Percentiles rank a stretch among this genome's conserved stretches.
These are phyloP conservation scores for Lepisosteus oculatus DNA, from an alignment of 2,113 vertebrate genomes.

Conservation along the genomic window DNA sequence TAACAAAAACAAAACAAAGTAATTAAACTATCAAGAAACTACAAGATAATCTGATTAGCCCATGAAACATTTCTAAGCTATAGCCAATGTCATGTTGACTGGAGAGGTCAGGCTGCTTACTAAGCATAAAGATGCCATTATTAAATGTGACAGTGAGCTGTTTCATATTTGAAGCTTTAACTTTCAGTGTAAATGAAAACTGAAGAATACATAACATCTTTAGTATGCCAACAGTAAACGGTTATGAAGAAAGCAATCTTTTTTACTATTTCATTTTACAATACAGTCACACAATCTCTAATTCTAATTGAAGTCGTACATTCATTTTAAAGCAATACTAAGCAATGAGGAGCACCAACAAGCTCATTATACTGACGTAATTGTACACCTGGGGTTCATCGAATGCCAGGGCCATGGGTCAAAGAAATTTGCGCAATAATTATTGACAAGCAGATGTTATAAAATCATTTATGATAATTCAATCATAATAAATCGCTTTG, in stretches of 20 bases:
- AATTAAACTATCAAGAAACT: too few relatives aligned
- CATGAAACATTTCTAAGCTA: too few relatives aligned
- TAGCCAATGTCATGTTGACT: too few relatives aligned
- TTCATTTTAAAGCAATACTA: neutral
- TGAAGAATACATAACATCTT: neutral
- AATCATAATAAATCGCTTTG: conserved; percentile 63
- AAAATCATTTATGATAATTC: conserved; percentile 73
- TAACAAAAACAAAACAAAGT: too few relatives aligned
- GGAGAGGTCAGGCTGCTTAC: too few relatives aligned
- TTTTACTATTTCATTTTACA: too few relatives aligned
- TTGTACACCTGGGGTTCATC: conserved; percentile 65
- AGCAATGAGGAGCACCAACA: neutral
- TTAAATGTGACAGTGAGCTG: neutral
- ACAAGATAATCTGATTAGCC: too few relatives aligned
- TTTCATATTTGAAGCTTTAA: too few relatives aligned
- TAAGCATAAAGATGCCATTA: too few relatives aligned
- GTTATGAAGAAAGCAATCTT: neutral
- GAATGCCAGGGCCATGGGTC: conserved; percentile 54
- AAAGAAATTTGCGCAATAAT: conserved; percentile 55
- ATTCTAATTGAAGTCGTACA: neutral
- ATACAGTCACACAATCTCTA: neutral
- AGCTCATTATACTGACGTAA: conserved; percentile 57
- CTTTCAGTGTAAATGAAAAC: too few relatives aligned
- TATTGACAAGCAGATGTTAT: conserved; percentile 72
- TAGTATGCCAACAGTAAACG: neutral